phyloP scores from a whole-genome alignment of 2,113 vertebrate genomes.

The Sciurus niger region DNA sequence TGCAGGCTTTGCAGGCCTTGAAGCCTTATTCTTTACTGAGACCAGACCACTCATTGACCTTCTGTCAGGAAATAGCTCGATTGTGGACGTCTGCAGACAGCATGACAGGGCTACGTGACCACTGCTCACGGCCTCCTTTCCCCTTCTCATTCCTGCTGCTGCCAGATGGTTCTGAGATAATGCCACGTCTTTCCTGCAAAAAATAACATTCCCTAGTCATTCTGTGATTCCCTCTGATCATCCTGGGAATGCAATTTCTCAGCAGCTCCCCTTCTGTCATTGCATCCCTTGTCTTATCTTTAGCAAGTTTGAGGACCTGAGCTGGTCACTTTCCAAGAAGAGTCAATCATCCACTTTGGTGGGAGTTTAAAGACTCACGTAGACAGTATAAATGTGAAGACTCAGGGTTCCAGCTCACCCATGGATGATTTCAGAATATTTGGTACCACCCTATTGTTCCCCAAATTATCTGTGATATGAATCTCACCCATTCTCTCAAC shows the following conservation, averaged over 20 bases:
- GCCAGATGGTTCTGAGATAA: conserved; percentile 83
- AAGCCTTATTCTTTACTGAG: conserved; percentile 58
- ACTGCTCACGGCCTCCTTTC: conserved; percentile 60
- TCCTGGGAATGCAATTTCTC: conserved; percentile 61
- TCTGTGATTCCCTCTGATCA: conserved; percentile 21
- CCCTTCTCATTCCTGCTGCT: conserved; percentile 43
- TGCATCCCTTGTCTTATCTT: conserved; percentile 79
- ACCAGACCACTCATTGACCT: conserved; percentile 56
- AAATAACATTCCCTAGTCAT: conserved; percentile 66
- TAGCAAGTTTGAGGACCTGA: conserved; percentile 42
- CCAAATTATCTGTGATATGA: conserved; percentile 18
- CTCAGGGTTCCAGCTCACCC: not conserved
- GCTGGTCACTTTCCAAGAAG: conserved; percentile 72
- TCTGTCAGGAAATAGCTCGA: conserved; percentile 79
- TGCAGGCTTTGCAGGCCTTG: not conserved
- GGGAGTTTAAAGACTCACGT: conserved; percentile 58
- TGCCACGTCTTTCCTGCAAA: conserved; percentile 76
- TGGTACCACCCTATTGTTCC: not conserved
- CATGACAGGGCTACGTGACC: conserved; percentile 77
- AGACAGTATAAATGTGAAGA: not conserved
- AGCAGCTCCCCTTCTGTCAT: conserved; percentile 61
- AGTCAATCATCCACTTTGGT: conserved; percentile 1
- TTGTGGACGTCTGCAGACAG: conserved; percentile 70
- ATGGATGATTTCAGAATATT: not conserved
- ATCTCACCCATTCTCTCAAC: conserved; percentile 60